These are phyloP conservation scores for Siphamia tubifer DNA, from an alignment of 2,113 vertebrate species.

Conservation along the genomic window DNA sequence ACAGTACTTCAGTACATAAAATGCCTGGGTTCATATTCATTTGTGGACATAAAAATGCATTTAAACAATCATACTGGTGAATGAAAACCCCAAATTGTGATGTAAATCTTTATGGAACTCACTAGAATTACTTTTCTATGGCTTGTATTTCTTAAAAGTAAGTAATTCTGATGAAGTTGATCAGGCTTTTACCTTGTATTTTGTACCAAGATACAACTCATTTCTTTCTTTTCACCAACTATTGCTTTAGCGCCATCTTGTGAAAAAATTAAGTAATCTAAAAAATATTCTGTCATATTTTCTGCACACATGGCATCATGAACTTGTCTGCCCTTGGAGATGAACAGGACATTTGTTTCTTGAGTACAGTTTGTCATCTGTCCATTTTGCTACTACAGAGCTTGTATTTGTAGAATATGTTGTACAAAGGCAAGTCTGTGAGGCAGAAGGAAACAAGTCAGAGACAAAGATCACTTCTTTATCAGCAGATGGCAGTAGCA, in stretches of 20 bases:
- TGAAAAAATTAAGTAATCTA: constrained; percentile 33
- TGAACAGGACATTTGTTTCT: neutral
- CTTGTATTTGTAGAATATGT: neutral
- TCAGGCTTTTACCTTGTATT: neutral
- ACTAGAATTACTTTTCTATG: too few relatives aligned
- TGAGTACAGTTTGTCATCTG: neutral
- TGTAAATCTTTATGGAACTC: too few relatives aligned
- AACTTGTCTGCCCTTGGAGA: neutral
- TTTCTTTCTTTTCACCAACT: neutral
- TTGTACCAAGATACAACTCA: neutral
- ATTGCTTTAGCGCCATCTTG: constrained; percentile 60
- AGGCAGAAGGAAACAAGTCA: neutral
- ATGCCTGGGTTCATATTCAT: too few relatives aligned
- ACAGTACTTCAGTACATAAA: too few relatives aligned
- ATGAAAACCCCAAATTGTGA: too few relatives aligned
- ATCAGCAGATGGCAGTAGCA: constrained; percentile 74
- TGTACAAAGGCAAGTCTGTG: neutral
- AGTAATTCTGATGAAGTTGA: neutral
- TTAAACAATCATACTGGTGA: too few relatives aligned
- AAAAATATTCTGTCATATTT: neutral
- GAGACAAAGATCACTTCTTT: neutral
- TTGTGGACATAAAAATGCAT: too few relatives aligned
- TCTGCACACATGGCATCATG: neutral
- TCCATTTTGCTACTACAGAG: neutral
- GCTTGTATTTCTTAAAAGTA: too few relatives aligned